Evolutionary conservation across 2,888 invertebrate genomes (phyloP), one percentile per base, ranked within the genome.

Genomic region (Lasioglossum villosulum): DNA sequence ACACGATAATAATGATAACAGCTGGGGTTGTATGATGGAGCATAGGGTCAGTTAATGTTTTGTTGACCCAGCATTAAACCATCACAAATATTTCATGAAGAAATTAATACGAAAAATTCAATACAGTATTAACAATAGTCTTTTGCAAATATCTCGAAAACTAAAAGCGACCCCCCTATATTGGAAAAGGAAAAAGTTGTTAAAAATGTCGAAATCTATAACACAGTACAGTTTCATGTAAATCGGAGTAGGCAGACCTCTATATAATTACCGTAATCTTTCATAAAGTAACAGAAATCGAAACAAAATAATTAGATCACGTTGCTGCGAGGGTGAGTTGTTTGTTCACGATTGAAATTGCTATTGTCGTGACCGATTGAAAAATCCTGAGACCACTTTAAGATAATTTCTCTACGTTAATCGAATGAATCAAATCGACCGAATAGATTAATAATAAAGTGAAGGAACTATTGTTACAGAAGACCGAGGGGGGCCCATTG

Each of bases 381-480:
- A 52, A 52, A 52, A 52, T 52, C 52, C 52, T 2, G 0, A 8
- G 52, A 23, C 52, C 23, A 52, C 23, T 52, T 52, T 23, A 4
- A 27, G 27, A 27, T 27, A 4, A 27, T 59, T 59, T 59, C 59
- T 2, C 59, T 2, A 14, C 59, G 59, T 59, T 27, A 23, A 52
- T 23, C 52, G 23, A 52, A 23, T 8, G 52, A 52, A 52, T 52
- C 52, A 52, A 52, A 52, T 27, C 27, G 27, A 12, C 59, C 27
- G 27, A 59, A 59, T 27, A 27, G 59, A 52, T 52, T 59, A 59
- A 59, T 52, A 59, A 59, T 14, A 27, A 59, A 59, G 14, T 59
- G 59, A 59, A 59, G 27, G 63, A 66, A 30, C 19, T 34, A 34
- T 86, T 84, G 85, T 90, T 87, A 78, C 88, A 90, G 90, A 89